phyloP scores from a whole-genome alignment of 2,113 vertebrate species.

The Halichoerus grypus region DNA sequence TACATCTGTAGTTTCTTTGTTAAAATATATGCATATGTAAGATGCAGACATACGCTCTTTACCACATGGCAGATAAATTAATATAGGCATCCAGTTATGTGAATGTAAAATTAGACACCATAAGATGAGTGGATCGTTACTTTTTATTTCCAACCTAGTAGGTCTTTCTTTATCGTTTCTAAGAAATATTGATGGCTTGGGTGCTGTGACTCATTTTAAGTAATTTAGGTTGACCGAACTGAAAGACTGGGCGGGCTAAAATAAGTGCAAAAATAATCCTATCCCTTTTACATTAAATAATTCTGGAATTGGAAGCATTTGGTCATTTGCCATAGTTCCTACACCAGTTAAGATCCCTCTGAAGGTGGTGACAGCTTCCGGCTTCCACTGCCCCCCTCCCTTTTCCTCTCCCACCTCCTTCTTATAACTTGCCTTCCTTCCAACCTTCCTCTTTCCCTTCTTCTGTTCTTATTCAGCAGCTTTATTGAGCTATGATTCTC shows the following conservation, averaged over 20 bases:
- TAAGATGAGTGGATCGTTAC: neutral
- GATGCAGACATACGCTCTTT: neutral
- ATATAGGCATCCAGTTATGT: neutral
- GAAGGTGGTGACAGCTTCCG: neutral
- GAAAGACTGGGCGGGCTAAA: neutral
- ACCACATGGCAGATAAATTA: neutral
- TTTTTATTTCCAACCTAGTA: neutral
- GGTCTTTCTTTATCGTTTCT: neutral
- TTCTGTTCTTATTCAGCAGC: neutral
- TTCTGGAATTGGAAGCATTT: neutral
- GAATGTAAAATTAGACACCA: conserved; percentile 37
- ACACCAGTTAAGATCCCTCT: neutral
- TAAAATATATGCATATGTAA: neutral
- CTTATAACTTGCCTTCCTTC: neutral
- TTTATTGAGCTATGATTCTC: neutral
- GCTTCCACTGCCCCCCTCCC: neutral
- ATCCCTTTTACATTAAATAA: neutral
- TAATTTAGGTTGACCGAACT: conserved; percentile 14
- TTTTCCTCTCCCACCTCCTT: neutral
- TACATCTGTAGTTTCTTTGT: conserved; percentile 24
- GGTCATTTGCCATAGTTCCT: neutral
- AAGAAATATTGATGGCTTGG: neutral
- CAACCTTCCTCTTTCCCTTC: accelerated
- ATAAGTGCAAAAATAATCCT: neutral
- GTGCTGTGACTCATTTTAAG: neutral